These are phyloP conservation scores for Scophthalmus maximus DNA, from an alignment of 2,113 vertebrate species.

Conservation along the genomic window DNA sequence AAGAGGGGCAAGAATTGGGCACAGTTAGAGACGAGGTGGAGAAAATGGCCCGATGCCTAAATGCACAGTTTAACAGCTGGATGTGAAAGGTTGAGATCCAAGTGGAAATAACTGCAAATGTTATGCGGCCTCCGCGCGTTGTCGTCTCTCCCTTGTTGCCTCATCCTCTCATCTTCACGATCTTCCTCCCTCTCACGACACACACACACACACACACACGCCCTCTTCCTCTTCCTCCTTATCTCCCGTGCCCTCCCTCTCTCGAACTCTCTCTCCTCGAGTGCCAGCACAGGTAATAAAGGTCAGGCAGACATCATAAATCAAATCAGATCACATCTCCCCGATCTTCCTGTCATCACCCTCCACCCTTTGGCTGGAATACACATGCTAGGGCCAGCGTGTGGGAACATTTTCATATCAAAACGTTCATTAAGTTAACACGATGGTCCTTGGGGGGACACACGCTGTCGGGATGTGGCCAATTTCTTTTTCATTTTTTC, in stretches of 20 bases:
- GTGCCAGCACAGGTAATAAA: slow-evolving; percentile 74
- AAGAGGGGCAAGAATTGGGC: neutral
- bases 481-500: neutral
- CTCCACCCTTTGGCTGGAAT: slow-evolving; percentile 41
- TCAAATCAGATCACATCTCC: slow-evolving; percentile 74
- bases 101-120: slow-evolving; percentile 50
- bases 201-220: neutral
- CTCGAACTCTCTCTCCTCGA: slow-evolving; percentile 17
- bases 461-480: slow-evolving; percentile 5
- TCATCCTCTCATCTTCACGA: slow-evolving; percentile 38
- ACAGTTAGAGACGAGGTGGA: slow-evolving; percentile 6
- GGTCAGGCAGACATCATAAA: slow-evolving; percentile 76
- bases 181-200: neutral
- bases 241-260: neutral
- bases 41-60: slow-evolving; percentile 24
- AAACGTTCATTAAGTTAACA: slow-evolving; percentile 65
- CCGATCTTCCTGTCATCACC: slow-evolving; percentile 62
- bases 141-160: slow-evolving; percentile 37
- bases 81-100: slow-evolving; percentile 33
- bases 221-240: neutral
- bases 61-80: neutral
- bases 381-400: slow-evolving; percentile 42
- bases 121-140: slow-evolving; percentile 16
- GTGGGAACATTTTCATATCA: slow-evolving; percentile 50
- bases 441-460: neutral